These are phyloP conservation scores for Drosophila tripunctata DNA, from an alignment of 2,888 invertebrate genomes.

Conservation along the genomic window DNA sequence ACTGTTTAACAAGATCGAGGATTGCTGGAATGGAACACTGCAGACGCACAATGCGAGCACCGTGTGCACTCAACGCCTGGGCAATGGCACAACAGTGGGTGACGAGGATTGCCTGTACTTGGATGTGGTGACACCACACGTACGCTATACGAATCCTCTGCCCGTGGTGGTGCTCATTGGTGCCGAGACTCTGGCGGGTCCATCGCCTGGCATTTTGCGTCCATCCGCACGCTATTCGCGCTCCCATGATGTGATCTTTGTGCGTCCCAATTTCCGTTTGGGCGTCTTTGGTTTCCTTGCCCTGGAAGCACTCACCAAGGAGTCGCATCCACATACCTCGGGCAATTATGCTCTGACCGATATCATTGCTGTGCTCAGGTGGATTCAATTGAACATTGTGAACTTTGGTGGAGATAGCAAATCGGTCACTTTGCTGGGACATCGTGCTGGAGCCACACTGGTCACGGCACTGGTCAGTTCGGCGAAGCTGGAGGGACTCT, in stretches of 20 bases:
- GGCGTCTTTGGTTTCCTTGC: slow-evolving; percentile 93
- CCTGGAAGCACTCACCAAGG: slow-evolving; percentile 88
- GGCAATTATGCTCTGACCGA: slow-evolving; percentile 95
- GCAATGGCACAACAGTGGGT: slow-evolving; percentile 88
- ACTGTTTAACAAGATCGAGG: slow-evolving; percentile 87
- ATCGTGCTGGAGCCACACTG: slow-evolving; percentile 93
- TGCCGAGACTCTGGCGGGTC: slow-evolving; percentile 91
- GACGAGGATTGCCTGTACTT: slow-evolving; percentile 93
- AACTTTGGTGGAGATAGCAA: slow-evolving; percentile 93
- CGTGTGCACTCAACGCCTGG: slow-evolving; percentile 89
- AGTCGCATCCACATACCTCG: slow-evolving; percentile 89
- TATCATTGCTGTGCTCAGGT: slow-evolving; percentile 89
- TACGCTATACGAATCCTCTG: slow-evolving; percentile 90
- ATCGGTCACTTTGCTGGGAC: slow-evolving; percentile 92
- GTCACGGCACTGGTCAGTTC: slow-evolving; percentile 89
- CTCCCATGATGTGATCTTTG: slow-evolving; percentile 92
- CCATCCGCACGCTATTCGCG: slow-evolving; percentile 91
- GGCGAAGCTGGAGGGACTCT: slow-evolving; percentile 87
- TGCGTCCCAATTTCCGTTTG: slow-evolving; percentile 93
- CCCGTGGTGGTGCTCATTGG: slow-evolving; percentile 94
- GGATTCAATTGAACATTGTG: slow-evolving; percentile 92
- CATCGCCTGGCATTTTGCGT: slow-evolving; percentile 88
- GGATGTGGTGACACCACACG: slow-evolving; percentile 92
- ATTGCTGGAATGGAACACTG: slow-evolving; percentile 92
- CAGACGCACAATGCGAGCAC: slow-evolving; percentile 88